These are phyloP conservation scores for Microtus montanus DNA, from an alignment of 2,113 vertebrate species.

Conservation along the genomic window DNA sequence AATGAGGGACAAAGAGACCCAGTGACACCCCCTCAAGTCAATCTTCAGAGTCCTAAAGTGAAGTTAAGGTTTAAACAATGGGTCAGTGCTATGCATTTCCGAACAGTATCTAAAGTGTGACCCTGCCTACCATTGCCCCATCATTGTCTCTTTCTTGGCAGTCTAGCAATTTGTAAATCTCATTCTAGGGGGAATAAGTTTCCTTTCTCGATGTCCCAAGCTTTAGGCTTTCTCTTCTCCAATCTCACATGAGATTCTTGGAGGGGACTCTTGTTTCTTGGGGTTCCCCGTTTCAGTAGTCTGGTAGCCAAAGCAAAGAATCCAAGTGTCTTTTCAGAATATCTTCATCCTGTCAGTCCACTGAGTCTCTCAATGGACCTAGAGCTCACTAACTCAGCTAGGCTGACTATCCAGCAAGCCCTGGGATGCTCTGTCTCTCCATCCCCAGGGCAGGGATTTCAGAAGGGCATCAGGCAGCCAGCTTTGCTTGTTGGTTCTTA, in stretches of 20 bases:
- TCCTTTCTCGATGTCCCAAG: background rate
- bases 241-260: background rate
- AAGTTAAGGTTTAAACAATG: background rate
- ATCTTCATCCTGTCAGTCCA: background rate
- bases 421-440: background rate
- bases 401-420: background rate
- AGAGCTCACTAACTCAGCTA: background rate
- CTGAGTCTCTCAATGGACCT: background rate
- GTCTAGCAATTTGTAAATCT: background rate
- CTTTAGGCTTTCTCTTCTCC: background rate
- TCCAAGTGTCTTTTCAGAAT: background rate
- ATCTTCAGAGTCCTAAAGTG: background rate
- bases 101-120: background rate
- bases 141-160: background rate
- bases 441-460: background rate
- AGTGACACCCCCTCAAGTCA: background rate
- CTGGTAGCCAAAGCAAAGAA: background rate
- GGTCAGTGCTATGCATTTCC: background rate
- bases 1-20: background rate
- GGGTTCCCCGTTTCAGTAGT: background rate
- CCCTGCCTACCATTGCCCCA: background rate
- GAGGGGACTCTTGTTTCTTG: background rate
- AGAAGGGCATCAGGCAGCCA: background rate
- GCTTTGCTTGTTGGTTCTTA: too few relatives aligned
- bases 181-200: background rate